Percentiles rank a stretch among this genome's conserved stretches.
phyloP scores from a whole-genome alignment of 2,888 invertebrate genomes.

The Rutpela maculata region DNA sequence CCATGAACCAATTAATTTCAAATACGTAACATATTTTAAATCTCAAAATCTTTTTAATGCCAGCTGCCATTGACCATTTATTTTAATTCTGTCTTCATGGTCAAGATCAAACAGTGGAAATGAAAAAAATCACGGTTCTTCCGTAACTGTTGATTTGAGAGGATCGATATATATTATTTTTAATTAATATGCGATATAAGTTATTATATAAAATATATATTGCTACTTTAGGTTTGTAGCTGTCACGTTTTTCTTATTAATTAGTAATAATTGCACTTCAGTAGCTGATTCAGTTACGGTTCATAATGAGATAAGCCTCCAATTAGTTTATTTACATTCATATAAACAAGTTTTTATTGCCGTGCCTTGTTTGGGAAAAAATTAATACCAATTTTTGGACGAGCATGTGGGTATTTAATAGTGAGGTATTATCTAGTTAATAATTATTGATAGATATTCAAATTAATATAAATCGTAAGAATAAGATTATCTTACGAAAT shows the following conservation, averaged over 20 bases:
- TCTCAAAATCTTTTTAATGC: neutral
- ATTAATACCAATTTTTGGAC: neutral
- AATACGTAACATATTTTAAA: too few species aligned
- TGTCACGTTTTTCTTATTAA: constrained; percentile 7
- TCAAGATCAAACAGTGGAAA: neutral
- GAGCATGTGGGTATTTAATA: neutral
- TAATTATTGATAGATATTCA: too few species aligned
- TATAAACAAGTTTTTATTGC: constrained; percentile 9
- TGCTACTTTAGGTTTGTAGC: neutral
- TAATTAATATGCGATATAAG: neutral
- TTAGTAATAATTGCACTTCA: constrained; percentile 12
- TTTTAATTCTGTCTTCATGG: neutral
- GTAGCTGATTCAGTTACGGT: constrained; percentile 27
- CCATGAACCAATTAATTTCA: too few species aligned
- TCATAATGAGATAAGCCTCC: constrained; percentile 14
- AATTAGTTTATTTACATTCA: constrained; percentile 10
- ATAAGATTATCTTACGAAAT: too few species aligned
- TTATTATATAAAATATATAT: constrained; percentile 2
- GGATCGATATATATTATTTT: neutral
- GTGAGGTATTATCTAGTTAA: too few species aligned
- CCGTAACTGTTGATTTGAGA: neutral
- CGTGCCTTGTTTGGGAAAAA: neutral
- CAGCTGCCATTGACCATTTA: neutral
- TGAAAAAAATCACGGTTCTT: neutral
- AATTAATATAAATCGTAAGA: too few species aligned